Conservation (phyloP, 2,888 invertebrate species). For the Ctenicera cuprea region DNA sequence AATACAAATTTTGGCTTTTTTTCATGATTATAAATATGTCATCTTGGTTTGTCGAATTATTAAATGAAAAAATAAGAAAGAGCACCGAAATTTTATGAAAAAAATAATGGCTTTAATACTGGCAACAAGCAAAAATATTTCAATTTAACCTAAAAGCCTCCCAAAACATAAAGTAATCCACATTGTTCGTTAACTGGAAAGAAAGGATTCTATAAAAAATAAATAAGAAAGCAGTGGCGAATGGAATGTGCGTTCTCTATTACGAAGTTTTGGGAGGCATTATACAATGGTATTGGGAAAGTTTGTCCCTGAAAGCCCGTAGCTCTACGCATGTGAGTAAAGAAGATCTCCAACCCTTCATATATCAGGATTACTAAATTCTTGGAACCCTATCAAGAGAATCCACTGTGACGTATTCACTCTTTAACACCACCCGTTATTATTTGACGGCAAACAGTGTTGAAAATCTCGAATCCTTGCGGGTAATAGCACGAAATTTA, state of each 20-base stretch:
- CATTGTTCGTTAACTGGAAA: constrained; percentile 7
- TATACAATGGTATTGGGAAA: constrained; percentile 39
- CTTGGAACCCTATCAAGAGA: constrained; percentile 24
- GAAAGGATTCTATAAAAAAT: constrained; percentile 25
- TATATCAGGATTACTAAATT: constrained; percentile 46
- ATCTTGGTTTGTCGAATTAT: too few relatives aligned
- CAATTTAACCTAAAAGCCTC: too few relatives aligned
- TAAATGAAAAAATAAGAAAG: too few relatives aligned
- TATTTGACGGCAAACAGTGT: constrained; percentile 17
- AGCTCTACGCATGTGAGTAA: constrained; percentile 11
- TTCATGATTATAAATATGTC: too few relatives aligned
- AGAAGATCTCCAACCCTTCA: constrained; percentile 30
- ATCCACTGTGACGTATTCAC: constrained; percentile 37
- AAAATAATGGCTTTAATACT: too few relatives aligned
- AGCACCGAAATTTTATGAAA: too few relatives aligned
- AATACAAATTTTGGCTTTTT: too few relatives aligned
- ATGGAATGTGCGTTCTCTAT: constrained; percentile 27
- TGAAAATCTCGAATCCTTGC: neutral
- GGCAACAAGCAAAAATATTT: too few relatives aligned
- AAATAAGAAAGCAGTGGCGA: constrained; percentile 22
- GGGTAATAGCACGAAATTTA: neutral
- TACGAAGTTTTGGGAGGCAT: constrained; percentile 35
- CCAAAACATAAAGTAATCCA: neutral
- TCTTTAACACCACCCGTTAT: constrained; percentile 26
- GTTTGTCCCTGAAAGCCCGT: constrained; percentile 14